Base-by-base conservation (phyloP, 2,113 vertebrate species). In the Ceyx cyanopectus region DNA sequence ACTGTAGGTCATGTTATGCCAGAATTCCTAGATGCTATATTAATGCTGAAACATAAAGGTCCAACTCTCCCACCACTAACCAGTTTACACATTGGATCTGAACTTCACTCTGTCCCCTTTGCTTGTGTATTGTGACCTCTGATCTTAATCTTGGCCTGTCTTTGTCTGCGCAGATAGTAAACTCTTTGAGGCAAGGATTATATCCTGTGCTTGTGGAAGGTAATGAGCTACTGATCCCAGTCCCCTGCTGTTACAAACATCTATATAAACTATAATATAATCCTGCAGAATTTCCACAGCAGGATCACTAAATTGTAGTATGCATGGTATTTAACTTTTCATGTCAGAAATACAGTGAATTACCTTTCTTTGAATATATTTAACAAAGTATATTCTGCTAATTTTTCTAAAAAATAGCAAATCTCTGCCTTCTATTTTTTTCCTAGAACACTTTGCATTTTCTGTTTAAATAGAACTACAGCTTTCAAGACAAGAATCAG, bases 71-170 rank as follows among this genome's bases (percentile, higher is more conserved):
- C 76, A 5, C 37, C 4, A 12, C 40, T 91, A 82, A 32, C 57
- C 6, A 17, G 11, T 5, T 89, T 80, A 50, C 50, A 45, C 40
- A 9, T 89, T 54, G 45, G 24, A 77, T 46, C 30, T 3, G 3
- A 69, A 58, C 54, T 87, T 85, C 70, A 29, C 17, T 62, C 61
- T 82, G 89, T 69, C 60, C 72, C 77, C 58, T 87, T 91, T 80
- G 45, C 67, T 73, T 82, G 50, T 58, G n/a, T 74, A 40, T 69
- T 69, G 58, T 92, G 87, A 91, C 87, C 81, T 94, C 89, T 94
- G 93, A 92, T 96, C 89, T 95, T 89, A 91, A 94, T 95, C 87
- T 89, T 19, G 21, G 75, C 54, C 54, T 50, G 37, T 58, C 83
- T 82, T 85, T 92, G 83, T 79, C 87, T 89, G 68, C 0, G 1